Base-by-base conservation (phyloP, 2,888 invertebrate species). In the Apoda limacodes region DNA sequence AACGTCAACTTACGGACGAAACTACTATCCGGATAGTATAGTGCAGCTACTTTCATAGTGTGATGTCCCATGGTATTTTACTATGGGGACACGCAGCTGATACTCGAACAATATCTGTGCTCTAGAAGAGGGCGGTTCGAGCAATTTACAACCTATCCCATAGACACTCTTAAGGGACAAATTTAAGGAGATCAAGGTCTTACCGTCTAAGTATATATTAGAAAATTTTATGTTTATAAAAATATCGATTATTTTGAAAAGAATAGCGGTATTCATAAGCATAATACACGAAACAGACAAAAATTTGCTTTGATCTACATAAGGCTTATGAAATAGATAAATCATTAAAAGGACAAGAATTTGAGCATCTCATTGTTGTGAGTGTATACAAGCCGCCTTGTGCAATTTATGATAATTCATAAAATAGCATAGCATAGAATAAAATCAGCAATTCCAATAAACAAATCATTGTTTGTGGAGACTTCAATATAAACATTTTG, bases 31-130 rank as follows among this genome's bases (percentile, higher is more conserved):
- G 36, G 4, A 11, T 35, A 12, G 33, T 33, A 9, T 32, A 35
- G 22, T 37, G 30, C 17, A 30, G 32, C 20, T 35, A 35, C 17
- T 39, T 39, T 21, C 35, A 39, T 14, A 35, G 39, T 22, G 17
- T 39, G 6, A 32, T 40, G 28, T 32, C 40, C 9, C 37, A 40
- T 15, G 35, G 40, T n/a, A 30, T 40, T 12, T 22, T 37, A 20
- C 22, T 40, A 12, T 40, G 37, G 40, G 39, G 37, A 2, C 14
- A 22, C 7, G 40, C 40, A 5, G 37, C 35, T n/a, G 28, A 37
- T 24, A 35, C 7, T 11, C 23, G 33, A 13, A 26, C 28, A 11
- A 30, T 37, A 11, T 40, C 37, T 25, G 17, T 37, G 13, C 25
- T 36, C 13, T 29, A 36, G 9, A 36, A 36, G 22, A 28, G 36